These are phyloP conservation scores for Chondrosia reniformis DNA, from an alignment of 37 sponge, comb jelly and placozoan genomes.

Conservation along the genomic window DNA sequence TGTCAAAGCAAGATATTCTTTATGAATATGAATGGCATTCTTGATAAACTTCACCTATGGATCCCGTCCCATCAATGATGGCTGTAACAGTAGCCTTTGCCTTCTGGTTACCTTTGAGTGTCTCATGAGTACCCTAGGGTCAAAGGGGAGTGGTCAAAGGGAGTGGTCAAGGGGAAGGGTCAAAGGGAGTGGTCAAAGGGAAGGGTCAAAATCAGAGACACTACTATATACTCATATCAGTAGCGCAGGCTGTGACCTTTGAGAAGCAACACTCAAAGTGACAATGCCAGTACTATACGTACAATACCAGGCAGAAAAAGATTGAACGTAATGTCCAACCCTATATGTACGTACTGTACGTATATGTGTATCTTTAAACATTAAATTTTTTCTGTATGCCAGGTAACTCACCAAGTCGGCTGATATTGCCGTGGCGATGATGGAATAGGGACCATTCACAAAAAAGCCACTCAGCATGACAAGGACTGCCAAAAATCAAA, in stretches of 20 bases:
- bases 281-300: too few species aligned
- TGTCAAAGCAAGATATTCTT: too few species aligned
- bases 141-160: not conserved
- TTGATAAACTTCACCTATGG: conserved; percentile 64
- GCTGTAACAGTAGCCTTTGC: conserved; percentile 86
- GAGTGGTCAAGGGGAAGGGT: not conserved
- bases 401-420: conserved; percentile 51
- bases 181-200: not conserved
- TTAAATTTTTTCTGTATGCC: too few species aligned
- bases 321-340: too few species aligned
- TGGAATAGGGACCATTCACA: conserved; percentile 83
- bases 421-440: conserved; percentile 88
- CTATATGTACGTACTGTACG: too few species aligned
- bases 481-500: conserved; percentile 20
- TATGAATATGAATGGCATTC: too few species aligned
- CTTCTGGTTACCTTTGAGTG: conserved; percentile 58
- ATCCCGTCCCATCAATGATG: conserved; percentile 87
- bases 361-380: too few species aligned
- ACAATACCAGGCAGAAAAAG: too few species aligned
- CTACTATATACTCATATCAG: too few species aligned
- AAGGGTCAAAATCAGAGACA: not conserved
- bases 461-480: conserved; percentile 55
- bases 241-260: too few species aligned
- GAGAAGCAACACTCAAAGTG: too few species aligned
- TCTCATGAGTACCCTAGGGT: conserved; percentile 57